These are phyloP conservation scores for Archocentrus centrarchus DNA, from an alignment of 2,113 vertebrate genomes.

Conservation along the genomic window DNA sequence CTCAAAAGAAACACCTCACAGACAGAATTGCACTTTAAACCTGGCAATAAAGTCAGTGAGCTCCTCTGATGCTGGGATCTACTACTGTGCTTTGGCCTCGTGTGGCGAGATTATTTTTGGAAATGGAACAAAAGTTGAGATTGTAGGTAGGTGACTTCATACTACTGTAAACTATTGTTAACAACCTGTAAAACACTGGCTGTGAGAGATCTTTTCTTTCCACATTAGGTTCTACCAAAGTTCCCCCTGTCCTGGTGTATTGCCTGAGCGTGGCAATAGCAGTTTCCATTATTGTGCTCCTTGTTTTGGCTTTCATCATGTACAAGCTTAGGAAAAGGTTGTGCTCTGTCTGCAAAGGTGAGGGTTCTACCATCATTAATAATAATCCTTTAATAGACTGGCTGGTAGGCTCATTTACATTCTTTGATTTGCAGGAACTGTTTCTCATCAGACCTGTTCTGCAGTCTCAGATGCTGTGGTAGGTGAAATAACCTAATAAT, in stretches of 20 bases:
- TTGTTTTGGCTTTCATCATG: slow-evolving; percentile 13
- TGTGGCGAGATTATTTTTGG: slow-evolving; percentile 66
- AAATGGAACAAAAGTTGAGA: slow-evolving; percentile 33
- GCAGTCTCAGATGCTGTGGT: slow-evolving; percentile 8
- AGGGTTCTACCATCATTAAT: not conserved
- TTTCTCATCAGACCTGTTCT: not conserved
- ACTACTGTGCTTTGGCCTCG: slow-evolving; percentile 67
- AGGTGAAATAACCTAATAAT: not conserved
- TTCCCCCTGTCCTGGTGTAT: not conserved
- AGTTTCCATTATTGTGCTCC: not conserved
- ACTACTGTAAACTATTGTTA: not conserved
- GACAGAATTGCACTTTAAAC: not conserved
- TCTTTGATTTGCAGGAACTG: slow-evolving; percentile 12
- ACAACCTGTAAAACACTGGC: not conserved
- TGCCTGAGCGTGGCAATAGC: slow-evolving; percentile 13
- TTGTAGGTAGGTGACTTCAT: slow-evolving; percentile 25
- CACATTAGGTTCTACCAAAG: not conserved
- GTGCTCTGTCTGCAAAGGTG: slow-evolving; percentile 36
- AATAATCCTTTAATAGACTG: rapidly evolving
- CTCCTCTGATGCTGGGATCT: slow-evolving; percentile 31
- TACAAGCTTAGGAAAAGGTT: slow-evolving; percentile 26
- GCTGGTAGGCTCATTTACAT: not conserved
- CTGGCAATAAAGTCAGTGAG: not conserved
- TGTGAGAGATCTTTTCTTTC: not conserved
- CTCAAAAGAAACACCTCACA: not conserved